These are phyloP conservation scores for Sandelia bainsii DNA, from an alignment of 2,797 vertebrate genomes.

Conservation along the genomic window DNA sequence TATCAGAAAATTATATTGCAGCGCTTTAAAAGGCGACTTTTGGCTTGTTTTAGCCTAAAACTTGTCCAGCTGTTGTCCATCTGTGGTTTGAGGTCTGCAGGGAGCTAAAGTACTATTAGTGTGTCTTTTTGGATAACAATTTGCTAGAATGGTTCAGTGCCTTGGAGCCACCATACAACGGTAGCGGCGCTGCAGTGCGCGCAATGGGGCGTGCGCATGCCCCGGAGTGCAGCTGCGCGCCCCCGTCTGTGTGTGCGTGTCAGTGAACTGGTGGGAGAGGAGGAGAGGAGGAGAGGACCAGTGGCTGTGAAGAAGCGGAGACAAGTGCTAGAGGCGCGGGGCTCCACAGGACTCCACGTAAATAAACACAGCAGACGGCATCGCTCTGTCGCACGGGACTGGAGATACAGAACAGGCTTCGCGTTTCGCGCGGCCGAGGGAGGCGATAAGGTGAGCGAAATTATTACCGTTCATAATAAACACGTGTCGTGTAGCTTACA, in stretches of 20 bases:
- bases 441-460: slow-evolving; percentile 57
- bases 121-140: slow-evolving; percentile 47
- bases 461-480: slow-evolving; percentile 16
- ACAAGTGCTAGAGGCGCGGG: slow-evolving; percentile 59
- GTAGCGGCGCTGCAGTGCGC: slow-evolving; percentile 76
- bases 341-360: slow-evolving; percentile 61
- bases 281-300: slow-evolving; percentile 70
- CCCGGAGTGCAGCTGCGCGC: slow-evolving; percentile 65
- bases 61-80: slow-evolving; percentile 67
- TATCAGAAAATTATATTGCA: slow-evolving; percentile 7
- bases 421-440: slow-evolving; percentile 32
- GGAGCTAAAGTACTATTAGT: slow-evolving; percentile 24
- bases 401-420: slow-evolving; percentile 26
- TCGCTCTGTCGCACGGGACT: slow-evolving; percentile 29
- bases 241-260: slow-evolving; percentile 45
- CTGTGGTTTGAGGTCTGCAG: slow-evolving; percentile 27
- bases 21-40: slow-evolving; percentile 52
- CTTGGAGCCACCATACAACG: slow-evolving; percentile 61
- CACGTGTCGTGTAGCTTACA: slow-evolving; percentile 52
- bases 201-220: slow-evolving; percentile 60
- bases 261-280: slow-evolving; percentile 59
- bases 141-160: slow-evolving; percentile 36
- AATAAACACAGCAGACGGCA: slow-evolving; percentile 48
- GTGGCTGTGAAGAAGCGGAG: slow-evolving; percentile 61
- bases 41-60: slow-evolving; percentile 34